A percentile compares a stretch with the other conserved stretches of the same genome.
phyloP scores from a whole-genome alignment of 2,113 vertebrate genomes.

The Aegithalos caudatus region DNA sequence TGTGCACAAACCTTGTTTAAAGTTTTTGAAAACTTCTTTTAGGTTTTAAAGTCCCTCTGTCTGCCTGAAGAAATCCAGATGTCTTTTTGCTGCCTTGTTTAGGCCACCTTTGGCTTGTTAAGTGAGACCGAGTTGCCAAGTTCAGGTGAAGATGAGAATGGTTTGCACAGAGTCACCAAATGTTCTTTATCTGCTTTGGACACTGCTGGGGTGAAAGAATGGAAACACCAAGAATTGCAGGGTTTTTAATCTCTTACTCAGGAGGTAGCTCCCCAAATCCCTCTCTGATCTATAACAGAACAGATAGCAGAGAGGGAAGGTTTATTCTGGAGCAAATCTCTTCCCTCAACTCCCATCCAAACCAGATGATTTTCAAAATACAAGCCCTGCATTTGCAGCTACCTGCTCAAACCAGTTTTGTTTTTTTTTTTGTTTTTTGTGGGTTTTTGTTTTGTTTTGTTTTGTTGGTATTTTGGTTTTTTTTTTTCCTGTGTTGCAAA shows the following conservation, averaged over 20 bases:
- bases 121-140: rapidly evolving
- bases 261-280: neutral
- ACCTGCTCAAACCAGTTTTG: neutral
- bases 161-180: neutral
- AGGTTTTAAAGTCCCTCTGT: neutral
- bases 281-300: neutral
- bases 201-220: neutral
- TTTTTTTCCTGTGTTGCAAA: neutral
- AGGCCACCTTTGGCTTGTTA: neutral
- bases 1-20: neutral
- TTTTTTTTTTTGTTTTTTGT: too few species aligned
- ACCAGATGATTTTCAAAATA: neutral
- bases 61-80: neutral
- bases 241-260: neutral
- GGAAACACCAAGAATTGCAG: neutral
- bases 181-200: neutral
- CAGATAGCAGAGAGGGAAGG: neutral
- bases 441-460: too few species aligned
- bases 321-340: neutral
- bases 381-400: neutral
- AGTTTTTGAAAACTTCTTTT: neutral
- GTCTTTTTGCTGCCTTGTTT: neutral
- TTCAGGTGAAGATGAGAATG: neutral
- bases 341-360: neutral
- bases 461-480: too few species aligned